Conservation (phyloP, 2,888 invertebrate species). For the Agrotis clavis region DNA sequence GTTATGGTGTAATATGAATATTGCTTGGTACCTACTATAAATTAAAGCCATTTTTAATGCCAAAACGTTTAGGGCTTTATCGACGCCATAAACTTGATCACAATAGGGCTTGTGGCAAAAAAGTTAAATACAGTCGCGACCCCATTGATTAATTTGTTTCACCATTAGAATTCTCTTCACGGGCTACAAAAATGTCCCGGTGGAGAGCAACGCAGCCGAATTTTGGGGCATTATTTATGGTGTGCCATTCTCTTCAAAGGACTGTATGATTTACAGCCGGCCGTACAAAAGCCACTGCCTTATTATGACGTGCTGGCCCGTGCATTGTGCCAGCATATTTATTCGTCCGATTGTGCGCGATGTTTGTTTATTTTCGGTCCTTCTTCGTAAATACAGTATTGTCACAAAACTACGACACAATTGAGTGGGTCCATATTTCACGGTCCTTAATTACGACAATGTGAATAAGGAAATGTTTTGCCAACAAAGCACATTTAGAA, state of each 20-base stretch:
- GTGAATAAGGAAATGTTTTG: slow-evolving; percentile 75
- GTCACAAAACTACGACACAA: slow-evolving; percentile 83
- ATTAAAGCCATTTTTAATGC: slow-evolving; percentile 40
- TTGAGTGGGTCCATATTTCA: slow-evolving; percentile 86
- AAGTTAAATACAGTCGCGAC: slow-evolving; percentile 78
- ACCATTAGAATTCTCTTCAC: slow-evolving; percentile 86
- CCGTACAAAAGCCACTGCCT: slow-evolving; percentile 88
- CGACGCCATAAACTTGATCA: slow-evolving; percentile 73
- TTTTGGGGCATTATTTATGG: slow-evolving; percentile 89
- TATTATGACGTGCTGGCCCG: slow-evolving; percentile 90
- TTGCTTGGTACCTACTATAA: slow-evolving; percentile 30
- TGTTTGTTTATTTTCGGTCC: slow-evolving; percentile 90
- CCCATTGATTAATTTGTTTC: slow-evolving; percentile 88
- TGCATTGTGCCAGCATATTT: slow-evolving; percentile 89
- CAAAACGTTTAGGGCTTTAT: slow-evolving; percentile 58
- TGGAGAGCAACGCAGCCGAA: slow-evolving; percentile 82
- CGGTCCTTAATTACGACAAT: slow-evolving; percentile 83
- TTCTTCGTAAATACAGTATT: slow-evolving; percentile 88
- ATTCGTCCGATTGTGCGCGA: slow-evolving; percentile 85
- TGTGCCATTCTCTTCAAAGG: slow-evolving; percentile 88
- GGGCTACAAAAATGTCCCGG: slow-evolving; percentile 81
- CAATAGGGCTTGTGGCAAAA: slow-evolving; percentile 77
- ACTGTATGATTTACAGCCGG: slow-evolving; percentile 89
- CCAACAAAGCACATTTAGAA: slow-evolving; percentile 70
- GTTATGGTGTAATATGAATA: slow-evolving; percentile 19